phyloP scores from a whole-genome alignment of 2,888 invertebrate species.

The Cremastobaeus sp. region DNA sequence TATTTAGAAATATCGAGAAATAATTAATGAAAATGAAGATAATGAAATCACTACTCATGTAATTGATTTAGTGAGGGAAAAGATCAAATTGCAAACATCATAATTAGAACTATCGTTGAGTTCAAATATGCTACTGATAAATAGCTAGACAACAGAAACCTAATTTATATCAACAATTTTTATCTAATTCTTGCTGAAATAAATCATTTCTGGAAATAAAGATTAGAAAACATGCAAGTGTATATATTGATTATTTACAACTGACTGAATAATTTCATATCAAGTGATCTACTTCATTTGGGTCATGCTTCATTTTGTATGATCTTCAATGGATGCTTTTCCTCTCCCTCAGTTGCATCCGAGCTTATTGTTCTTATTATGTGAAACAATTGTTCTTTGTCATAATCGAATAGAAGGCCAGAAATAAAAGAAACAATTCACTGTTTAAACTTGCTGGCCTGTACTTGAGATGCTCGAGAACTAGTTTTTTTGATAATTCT shows the following conservation, averaged over 20 bases:
- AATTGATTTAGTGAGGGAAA: too few species aligned
- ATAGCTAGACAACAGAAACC: constrained; percentile 23
- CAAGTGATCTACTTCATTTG: constrained; percentile 33
- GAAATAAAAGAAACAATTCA: too few species aligned
- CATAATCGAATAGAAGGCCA: too few species aligned
- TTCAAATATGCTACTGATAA: constrained; percentile 87
- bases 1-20: too few species aligned
- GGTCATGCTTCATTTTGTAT: constrained; percentile 42
- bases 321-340: constrained; percentile 31
- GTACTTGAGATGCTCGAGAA: too few species aligned
- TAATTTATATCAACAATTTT: constrained; percentile 37
- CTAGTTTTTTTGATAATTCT: too few species aligned
- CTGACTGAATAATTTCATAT: constrained; percentile 37
- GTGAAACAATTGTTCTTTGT: too few species aligned
- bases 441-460: too few species aligned
- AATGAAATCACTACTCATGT: too few species aligned
- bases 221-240: constrained; percentile 17
- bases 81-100: too few species aligned
- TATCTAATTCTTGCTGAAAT: constrained; percentile 24
- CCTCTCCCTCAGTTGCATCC: neutral
- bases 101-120: constrained; percentile 85
- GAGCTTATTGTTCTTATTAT: constrained; percentile 12
- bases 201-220: constrained; percentile 12
- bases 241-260: constrained; percentile 48
- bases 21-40: too few species aligned